Evolutionary conservation across 1,140 invertebrate species (phyloP).

Genomic region (Leptopilina clavipes): DNA sequence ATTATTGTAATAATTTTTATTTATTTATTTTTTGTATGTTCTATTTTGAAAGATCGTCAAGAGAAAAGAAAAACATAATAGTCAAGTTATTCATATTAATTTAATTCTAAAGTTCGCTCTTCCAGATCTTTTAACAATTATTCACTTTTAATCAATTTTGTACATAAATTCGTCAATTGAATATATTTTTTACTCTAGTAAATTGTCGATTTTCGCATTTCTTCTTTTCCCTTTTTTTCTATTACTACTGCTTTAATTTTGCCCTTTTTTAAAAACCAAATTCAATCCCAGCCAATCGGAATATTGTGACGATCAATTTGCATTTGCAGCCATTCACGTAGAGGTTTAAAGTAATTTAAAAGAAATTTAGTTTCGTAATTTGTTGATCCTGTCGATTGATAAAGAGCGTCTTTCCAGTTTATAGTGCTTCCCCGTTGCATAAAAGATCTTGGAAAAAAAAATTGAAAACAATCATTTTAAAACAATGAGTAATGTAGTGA

Average conservation of each 20-base stretch:
- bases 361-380: slow-evolving; percentile 69
- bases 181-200: slow-evolving; percentile 34
- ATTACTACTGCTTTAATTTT: neutral
- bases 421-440: slow-evolving; percentile 50
- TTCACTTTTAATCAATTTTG: slow-evolving; percentile 23
- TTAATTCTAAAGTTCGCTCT: neutral
- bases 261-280: neutral
- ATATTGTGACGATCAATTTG: slow-evolving; percentile 60
- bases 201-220: neutral
- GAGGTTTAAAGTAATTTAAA: slow-evolving; percentile 69
- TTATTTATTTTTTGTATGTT: no score
- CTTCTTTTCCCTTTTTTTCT: neutral
- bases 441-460: slow-evolving; percentile 39
- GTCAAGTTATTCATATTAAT: neutral
- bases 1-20: neutral
- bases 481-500: neutral
- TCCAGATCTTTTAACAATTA: neutral
- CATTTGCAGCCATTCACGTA: slow-evolving; percentile 70
- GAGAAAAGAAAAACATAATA: neutral
- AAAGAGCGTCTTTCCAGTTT: slow-evolving; percentile 39
- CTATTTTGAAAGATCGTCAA: neutral
- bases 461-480: neutral
- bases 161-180: slow-evolving; percentile 28
- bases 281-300: slow-evolving; percentile 60
- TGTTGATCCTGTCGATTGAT: slow-evolving; percentile 27